phyloP scores from a whole-genome alignment of 2,888 invertebrate species.

The Neoscelio sp. region DNA sequence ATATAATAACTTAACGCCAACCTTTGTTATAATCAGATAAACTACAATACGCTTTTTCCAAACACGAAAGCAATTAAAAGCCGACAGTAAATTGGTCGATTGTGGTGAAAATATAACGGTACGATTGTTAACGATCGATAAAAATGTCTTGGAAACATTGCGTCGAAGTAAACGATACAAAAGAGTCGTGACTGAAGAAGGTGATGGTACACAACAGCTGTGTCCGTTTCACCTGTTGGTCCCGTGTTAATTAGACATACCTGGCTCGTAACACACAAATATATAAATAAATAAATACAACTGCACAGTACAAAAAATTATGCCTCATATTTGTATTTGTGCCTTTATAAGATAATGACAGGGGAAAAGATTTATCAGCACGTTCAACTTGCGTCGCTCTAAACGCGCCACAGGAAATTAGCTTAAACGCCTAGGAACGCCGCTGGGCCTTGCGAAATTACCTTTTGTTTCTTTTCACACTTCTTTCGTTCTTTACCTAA shows the following conservation, averaged over 20 bases:
- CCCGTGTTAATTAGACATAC: constrained; percentile 42
- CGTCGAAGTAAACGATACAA: constrained; percentile 50
- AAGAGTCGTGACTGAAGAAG: constrained; percentile 40
- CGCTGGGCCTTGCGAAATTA: constrained; percentile 56
- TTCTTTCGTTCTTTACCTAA: constrained; percentile 57
- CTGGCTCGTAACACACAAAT: constrained; percentile 11
- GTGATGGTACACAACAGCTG: constrained; percentile 63
- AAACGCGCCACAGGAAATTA: constrained; percentile 48
- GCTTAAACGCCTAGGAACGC: constrained; percentile 47
- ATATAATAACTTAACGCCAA: constrained; percentile 13
- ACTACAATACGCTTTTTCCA: constrained; percentile 28
- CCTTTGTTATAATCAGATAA: constrained; percentile 31
- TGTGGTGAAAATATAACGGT: constrained; percentile 45
- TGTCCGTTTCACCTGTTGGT: constrained; percentile 66
- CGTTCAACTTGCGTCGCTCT: constrained; percentile 46
- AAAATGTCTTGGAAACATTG: constrained; percentile 63
- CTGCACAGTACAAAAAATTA: too few species aligned
- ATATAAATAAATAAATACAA: constrained; percentile 5
- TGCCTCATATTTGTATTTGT: too few species aligned
- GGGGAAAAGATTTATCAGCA: constrained; percentile 48
- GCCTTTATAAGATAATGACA: constrained; percentile 30
- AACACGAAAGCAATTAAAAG: constrained; percentile 59
- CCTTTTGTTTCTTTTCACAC: constrained; percentile 62
- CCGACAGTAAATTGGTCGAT: constrained; percentile 40
- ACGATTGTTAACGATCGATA: constrained; percentile 61